Conservation (phyloP, 1,140 invertebrate species). For the Ephestia elutella region DNA sequence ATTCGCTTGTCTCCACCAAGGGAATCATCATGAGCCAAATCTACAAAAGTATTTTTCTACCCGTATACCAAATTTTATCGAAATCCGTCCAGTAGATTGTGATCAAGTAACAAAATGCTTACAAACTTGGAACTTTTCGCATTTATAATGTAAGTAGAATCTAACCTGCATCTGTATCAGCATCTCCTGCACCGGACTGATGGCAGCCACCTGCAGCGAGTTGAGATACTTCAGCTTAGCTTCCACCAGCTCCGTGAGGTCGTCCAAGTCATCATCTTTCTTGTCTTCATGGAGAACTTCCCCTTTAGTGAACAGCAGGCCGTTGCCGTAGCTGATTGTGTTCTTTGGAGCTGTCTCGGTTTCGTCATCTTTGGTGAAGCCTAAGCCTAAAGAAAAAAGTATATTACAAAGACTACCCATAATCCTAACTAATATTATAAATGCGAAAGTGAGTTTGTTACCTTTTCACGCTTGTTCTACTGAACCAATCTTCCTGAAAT, state of each 20-base stretch:
- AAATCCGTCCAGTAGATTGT: no score
- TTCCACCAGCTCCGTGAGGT: slow-evolving; percentile 47
- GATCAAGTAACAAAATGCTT: no score
- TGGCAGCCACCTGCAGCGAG: slow-evolving; percentile 39
- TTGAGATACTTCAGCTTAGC: slow-evolving; percentile 58
- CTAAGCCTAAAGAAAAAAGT: slow-evolving; percentile 28
- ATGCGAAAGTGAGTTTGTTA: no score
- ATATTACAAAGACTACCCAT: background rate
- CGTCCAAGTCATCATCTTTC: slow-evolving; percentile 52
- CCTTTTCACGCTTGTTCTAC: no score
- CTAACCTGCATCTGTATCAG: slow-evolving; percentile 66
- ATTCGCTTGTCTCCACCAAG: no score
- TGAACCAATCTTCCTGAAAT: no score
- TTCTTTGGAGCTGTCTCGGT: slow-evolving; percentile 37
- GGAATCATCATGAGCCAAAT: no score
- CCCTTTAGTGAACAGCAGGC: slow-evolving; percentile 60
- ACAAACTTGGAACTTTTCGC: no score
- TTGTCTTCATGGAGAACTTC: slow-evolving; percentile 56
- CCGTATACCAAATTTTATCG: no score
- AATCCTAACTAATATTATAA: no score
- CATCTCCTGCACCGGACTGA: slow-evolving; percentile 61
- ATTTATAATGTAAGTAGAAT: no score
- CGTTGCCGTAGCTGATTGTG: slow-evolving; percentile 55
- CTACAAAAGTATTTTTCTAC: no score
- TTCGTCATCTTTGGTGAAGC: slow-evolving; percentile 53